Conservation (phyloP, 2,113 vertebrate species). For the Semnornis frantzii region DNA sequence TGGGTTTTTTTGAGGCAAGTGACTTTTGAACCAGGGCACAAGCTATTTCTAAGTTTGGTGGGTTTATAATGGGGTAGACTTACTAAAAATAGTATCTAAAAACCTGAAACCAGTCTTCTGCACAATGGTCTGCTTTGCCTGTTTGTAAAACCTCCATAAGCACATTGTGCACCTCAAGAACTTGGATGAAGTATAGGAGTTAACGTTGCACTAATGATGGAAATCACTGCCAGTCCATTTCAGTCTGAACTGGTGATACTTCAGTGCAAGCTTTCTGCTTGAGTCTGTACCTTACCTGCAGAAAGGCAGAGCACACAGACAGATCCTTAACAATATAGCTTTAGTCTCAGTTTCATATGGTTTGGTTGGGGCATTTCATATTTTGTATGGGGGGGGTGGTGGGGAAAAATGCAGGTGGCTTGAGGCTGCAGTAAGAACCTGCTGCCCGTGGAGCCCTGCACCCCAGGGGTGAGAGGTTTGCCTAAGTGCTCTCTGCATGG, state of each 20-base stretch:
- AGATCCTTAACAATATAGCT: conserved; percentile 38
- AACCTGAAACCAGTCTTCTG: conserved; percentile 37
- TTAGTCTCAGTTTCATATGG: conserved; percentile 33
- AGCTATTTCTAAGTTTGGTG: background rate
- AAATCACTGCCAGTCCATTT: conserved; percentile 66
- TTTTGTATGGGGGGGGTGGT: background rate
- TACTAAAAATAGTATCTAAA: background rate
- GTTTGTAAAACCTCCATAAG: conserved; percentile 47
- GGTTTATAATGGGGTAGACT: conserved; percentile 22
- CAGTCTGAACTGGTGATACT: conserved; percentile 20
- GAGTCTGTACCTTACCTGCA: background rate
- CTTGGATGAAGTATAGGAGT: conserved; percentile 29
- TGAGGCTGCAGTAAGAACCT: background rate
- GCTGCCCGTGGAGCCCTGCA: background rate
- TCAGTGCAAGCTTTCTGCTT: conserved; percentile 6
- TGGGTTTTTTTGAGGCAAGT: background rate
- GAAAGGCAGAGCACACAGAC: conserved; percentile 17
- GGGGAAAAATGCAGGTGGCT: background rate
- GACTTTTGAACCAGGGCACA: background rate
- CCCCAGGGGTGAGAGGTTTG: background rate
- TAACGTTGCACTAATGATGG: conserved; percentile 62
- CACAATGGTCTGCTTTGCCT: background rate
- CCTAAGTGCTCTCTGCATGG: background rate
- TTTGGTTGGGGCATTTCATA: conserved; percentile 28
- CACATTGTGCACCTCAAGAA: conserved; percentile 39